Evolutionary conservation across 2,113 vertebrate species (phyloP).

Genomic region (Prunella fulvescens): DNA sequence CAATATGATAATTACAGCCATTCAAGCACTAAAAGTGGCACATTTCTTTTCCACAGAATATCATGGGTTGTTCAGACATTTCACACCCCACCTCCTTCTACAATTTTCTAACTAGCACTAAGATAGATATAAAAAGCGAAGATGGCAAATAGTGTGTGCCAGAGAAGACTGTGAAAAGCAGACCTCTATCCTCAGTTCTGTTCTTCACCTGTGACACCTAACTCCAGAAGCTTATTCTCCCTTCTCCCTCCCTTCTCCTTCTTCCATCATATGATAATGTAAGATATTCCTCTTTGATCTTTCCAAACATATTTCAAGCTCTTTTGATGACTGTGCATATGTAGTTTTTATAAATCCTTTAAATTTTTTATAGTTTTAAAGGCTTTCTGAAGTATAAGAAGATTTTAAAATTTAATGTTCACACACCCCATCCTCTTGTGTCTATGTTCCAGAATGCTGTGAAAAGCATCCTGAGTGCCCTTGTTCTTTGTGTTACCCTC

Average conservation of each 20-base stretch:
- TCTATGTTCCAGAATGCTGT: background rate
- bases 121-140: conserved; percentile 10
- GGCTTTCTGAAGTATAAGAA: background rate
- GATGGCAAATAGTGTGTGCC: background rate
- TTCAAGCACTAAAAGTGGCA: conserved; percentile 50
- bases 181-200: conserved; percentile 1
- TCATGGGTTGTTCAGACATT: conserved; percentile 50
- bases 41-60: conserved; percentile 30
- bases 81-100: conserved; percentile 34
- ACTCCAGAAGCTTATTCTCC: background rate
- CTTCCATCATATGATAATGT: background rate
- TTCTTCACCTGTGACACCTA: background rate
- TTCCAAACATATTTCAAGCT: conserved; percentile 1
- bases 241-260: background rate
- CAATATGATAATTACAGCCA: conserved; percentile 53
- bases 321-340: conserved; percentile 11
- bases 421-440: background rate
- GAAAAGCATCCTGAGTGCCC: background rate
- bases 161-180: conserved; percentile 7
- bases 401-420: conserved; percentile 46
- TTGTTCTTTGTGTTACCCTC: background rate
- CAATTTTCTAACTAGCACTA: conserved; percentile 19
- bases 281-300: conserved; percentile 2
- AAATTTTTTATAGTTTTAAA: conserved; percentile 45
- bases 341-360: background rate